Conservation (phyloP, 2,888 invertebrate species). For the Venustoraphidia nigricollis region DNA sequence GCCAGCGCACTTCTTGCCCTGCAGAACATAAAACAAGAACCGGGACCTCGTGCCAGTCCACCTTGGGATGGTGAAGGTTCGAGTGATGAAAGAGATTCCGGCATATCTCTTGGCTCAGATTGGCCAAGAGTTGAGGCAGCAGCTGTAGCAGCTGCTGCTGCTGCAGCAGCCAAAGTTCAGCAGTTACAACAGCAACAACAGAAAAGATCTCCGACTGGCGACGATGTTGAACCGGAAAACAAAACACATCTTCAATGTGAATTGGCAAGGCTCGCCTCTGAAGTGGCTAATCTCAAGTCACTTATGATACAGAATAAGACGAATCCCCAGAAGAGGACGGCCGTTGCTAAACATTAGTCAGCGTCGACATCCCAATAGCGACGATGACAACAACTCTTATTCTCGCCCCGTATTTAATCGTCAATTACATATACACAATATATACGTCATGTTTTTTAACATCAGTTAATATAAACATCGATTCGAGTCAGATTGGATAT, state of each 20-base stretch:
- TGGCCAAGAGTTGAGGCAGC: constrained; percentile 32
- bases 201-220: constrained; percentile 4
- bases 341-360: too few relatives aligned
- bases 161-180: constrained; percentile 17
- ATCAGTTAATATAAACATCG: too few relatives aligned
- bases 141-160: constrained; percentile 18
- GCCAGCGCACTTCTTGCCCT: constrained; percentile 65
- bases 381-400: too few relatives aligned
- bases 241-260: constrained; percentile 71
- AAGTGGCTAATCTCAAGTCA: constrained; percentile 79
- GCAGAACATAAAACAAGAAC: constrained; percentile 77
- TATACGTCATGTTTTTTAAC: too few relatives aligned
- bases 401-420: too few relatives aligned
- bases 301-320: constrained; percentile 51
- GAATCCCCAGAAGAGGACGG: too few relatives aligned
- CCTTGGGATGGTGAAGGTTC: constrained; percentile 83
- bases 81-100: constrained; percentile 80
- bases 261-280: constrained; percentile 74
- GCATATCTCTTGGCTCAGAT: constrained; percentile 67
- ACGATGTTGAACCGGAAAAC: constrained; percentile 34
- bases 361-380: too few relatives aligned
- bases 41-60: constrained; percentile 61
- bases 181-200: constrained; percentile 3
- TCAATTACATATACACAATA: too few relatives aligned
- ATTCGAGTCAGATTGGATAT: too few relatives aligned